Evolutionary conservation across 2,797 vertebrate species (phyloP), one percentile per base, ranked within the genome.

Genomic region (Onychomys leucogaster): DNA sequence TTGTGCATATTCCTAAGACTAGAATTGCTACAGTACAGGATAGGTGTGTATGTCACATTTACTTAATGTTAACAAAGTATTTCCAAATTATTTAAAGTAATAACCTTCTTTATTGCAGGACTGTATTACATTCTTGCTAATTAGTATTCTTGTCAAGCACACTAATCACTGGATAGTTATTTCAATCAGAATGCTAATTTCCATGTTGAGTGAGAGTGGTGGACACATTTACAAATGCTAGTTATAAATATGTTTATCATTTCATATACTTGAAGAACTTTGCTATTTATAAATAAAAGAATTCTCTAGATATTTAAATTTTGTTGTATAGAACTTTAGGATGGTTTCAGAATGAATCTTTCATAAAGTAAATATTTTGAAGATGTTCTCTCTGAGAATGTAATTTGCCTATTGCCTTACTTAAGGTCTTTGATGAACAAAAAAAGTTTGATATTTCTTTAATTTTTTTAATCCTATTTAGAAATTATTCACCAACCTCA

Each of bases 11-110:
- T 46, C 13, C 27, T 29, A 61, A 25, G 5, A 29, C 14, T 77
- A 61, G 29, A 67, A 43, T 16, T 75, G 9, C 3, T 43, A 21
- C 43, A 71, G 41, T n/a, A 73, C 2, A 73, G 6, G 25, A 78
- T n/a, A 32, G 19, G 29, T 83, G 9, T n/a, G 57, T 78, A 11
- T 59, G 21, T 89, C 75, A 27, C 52, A 84, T 85, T 55, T 46
- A 92, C 41, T 63, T 29, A n/a, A 86, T 63, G 85, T 29, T 67
- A 27, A 14, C 11, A 71, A 75, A 86, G 9, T 13, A 2, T 16
- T 92, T 89, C 37, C 65, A 86, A 89, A 71, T 25, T 55, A 77
- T 7, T 77, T 92, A 41, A 82, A 94, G 55, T 11, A 94, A 59
- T 81, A 89, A 77, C 34, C 25, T 88, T 16, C 61, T 81, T 85